Evolutionary conservation across 2,797 vertebrate species (phyloP), one percentile per base, ranked within the genome.

Genomic region (Remorina albescens): DNA sequence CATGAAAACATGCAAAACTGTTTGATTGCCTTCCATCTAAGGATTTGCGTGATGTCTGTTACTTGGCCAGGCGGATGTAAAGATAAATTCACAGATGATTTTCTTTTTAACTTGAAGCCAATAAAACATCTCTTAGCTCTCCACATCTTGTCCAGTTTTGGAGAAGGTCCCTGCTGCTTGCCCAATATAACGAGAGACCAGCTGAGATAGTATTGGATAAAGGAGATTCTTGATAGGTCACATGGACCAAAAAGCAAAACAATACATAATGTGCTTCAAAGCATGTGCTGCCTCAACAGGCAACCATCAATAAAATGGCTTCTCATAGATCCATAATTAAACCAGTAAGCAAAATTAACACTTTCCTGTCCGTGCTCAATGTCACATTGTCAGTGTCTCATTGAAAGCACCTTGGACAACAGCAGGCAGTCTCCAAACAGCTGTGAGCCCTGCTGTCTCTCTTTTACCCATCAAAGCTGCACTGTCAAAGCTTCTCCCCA

Each of bases 371-470:
- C 26, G 50, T 59, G 54, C 59, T 70, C 65, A 80, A 62, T 71
- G 68, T 76, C 75, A 86, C 66, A 69, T 32, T 76, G 62, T 66
- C 72, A 72, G 25, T 37, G 62, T 81, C 75, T 67, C 51, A 25
- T 23, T 71, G 68, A 81, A 85, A 84, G 91, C 89, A 91, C 90
- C 90, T 93, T 91, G 88, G 78, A 62, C 68, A 70, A 56, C 84
- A 69, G 44, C 84, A 69, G 44, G 60, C 71, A 64, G 59, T 57
- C 46, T 60, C 60, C 56, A 51, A 74, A 51, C 47, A 78, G 70
- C 82, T 83, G 58, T 74, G 74, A 74, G 75, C 53, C 80, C 64
- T 74, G 83, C 56, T 64, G 77, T 76, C 66, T 76, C 51, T 63
- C 66, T 71, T 82, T 81, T 79, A 87, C 75, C 87, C 75, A 59